Evolutionary conservation across 2,113 vertebrate genomes (phyloP).

Genomic region (Xiphophorus hellerii): DNA sequence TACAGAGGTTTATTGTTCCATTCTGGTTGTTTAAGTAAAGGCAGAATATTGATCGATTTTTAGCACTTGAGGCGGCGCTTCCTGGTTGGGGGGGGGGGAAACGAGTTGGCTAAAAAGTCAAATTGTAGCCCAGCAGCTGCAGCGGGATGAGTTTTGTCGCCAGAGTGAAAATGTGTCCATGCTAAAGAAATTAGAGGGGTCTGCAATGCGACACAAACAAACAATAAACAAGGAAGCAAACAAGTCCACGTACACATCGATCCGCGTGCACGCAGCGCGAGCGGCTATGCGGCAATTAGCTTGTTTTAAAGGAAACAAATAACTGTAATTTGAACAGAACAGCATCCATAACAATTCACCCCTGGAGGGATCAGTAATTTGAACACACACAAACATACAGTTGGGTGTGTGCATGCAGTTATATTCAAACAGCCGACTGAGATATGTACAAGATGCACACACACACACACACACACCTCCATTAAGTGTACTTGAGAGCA

Average conservation of each 20-base stretch:
- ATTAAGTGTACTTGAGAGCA: conserved; percentile 74
- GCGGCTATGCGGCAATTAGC: conserved; percentile 72
- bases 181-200: conserved; percentile 68
- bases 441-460: conserved; percentile 25
- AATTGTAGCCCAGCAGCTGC: conserved; percentile 64
- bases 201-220: conserved; percentile 69
- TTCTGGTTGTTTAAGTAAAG: too few species aligned
- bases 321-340: conserved; percentile 76
- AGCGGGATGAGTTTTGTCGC: conserved; percentile 51
- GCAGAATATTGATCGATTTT: neutral
- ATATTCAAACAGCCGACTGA: conserved; percentile 36
- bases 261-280: conserved; percentile 18
- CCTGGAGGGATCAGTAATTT: conserved; percentile 71
- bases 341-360: conserved; percentile 76
- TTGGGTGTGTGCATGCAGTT: conserved; percentile 15
- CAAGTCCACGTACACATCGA: conserved; percentile 33
- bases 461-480: conserved; percentile 46
- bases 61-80: conserved; percentile 4
- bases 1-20: too few species aligned
- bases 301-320: conserved; percentile 80
- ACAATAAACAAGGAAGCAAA: conserved; percentile 71
- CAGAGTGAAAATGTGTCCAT: conserved; percentile 63
- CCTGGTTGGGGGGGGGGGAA: neutral
- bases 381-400: conserved; percentile 29
- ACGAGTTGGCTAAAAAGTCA: conserved; percentile 43